Percentiles rank a stretch among this genome's conserved stretches.
Evolutionary conservation across 2,888 invertebrate species (phyloP).

Genomic region (Pseudanteris insignis): DNA sequence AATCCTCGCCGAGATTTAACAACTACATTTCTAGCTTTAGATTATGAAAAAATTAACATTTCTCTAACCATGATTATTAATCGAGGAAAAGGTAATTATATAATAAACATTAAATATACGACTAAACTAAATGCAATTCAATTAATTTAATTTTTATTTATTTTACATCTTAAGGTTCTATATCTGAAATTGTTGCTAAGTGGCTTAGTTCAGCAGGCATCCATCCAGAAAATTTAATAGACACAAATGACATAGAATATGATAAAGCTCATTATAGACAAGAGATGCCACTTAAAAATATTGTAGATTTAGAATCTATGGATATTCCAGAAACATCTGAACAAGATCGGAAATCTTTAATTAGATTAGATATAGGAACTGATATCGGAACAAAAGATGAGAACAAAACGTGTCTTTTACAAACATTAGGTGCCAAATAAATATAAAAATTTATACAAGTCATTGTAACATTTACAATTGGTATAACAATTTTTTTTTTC

Average conservation of each 20-base stretch:
- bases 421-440: constrained; percentile 57
- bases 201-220: constrained; percentile 83
- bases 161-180: constrained; percentile 74
- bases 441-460: no score
- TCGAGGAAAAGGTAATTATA: constrained; percentile 64
- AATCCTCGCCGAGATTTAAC: constrained; percentile 53
- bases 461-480: no score
- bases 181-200: constrained; percentile 87
- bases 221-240: constrained; percentile 70
- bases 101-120: background rate
- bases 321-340: constrained; percentile 49
- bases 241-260: constrained; percentile 61
- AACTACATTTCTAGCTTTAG: constrained; percentile 55
- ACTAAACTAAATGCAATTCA: no score
- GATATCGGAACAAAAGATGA: constrained; percentile 52
- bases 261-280: constrained; percentile 50
- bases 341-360: constrained; percentile 41
- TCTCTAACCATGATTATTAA: constrained; percentile 63
- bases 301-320: constrained; percentile 51
- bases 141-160: no score
- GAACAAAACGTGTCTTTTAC: constrained; percentile 50
- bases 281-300: constrained; percentile 47
- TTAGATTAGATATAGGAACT: constrained; percentile 51
- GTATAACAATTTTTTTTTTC: no score
- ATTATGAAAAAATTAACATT: constrained; percentile 56